Percentiles rank a stretch among this genome's conserved stretches.
Conservation (phyloP, 92 coral and sea anemone species). For the Porites lobata region DNA sequence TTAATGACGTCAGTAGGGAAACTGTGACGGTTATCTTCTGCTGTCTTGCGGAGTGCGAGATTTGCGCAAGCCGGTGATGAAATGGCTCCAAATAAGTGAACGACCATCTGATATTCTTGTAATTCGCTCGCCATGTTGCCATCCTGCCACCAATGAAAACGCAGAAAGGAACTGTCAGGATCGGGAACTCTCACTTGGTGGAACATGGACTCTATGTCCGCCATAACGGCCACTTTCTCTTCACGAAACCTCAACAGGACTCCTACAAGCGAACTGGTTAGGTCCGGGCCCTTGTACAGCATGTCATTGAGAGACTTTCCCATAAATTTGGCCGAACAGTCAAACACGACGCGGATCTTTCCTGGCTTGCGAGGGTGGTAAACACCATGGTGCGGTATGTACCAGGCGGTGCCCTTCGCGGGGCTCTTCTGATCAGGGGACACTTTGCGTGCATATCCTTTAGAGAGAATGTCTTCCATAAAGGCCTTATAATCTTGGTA, state of each 20-base stretch:
- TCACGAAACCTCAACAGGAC: conserved; percentile 29
- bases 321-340: conserved; percentile 28
- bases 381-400: conserved; percentile 29
- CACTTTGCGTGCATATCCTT: conserved; percentile 29
- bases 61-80: no score
- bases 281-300: conserved; percentile 37
- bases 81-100: not conserved
- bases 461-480: no score
- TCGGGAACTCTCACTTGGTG: conserved; percentile 31
- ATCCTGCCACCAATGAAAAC: no score
- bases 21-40: conserved; percentile 1
- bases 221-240: conserved; percentile 39
- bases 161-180: not conserved
- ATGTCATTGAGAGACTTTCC: conserved; percentile 39
- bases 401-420: conserved; percentile 22
- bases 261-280: conserved; percentile 26
- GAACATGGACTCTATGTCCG: conserved; percentile 36
- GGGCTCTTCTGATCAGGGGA: conserved; percentile 28
- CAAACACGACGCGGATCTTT: conserved; percentile 20
- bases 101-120: conserved; percentile 16
- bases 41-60: not conserved
- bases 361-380: conserved; percentile 30
- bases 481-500: no score
- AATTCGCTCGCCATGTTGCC: no score
- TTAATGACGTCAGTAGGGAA: not conserved